Evolutionary conservation across 2,888 invertebrate genomes (phyloP).

Genomic region (Ommatoiulus sabulosus): DNA sequence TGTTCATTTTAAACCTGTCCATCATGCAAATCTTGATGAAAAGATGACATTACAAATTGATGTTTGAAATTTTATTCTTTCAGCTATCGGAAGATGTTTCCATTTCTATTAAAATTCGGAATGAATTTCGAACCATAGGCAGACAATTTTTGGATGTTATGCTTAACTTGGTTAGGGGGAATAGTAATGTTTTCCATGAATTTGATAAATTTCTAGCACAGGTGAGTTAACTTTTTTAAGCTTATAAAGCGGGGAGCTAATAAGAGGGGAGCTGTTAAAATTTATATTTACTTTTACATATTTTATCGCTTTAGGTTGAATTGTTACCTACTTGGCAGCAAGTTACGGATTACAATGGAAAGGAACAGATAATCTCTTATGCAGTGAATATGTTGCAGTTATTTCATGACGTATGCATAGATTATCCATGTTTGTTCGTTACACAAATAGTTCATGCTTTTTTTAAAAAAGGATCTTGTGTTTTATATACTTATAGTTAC

Average conservation of each 20-base stretch:
- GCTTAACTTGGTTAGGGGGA: not conserved
- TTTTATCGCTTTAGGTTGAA: not conserved
- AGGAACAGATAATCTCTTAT: not conserved
- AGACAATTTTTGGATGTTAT: constrained; percentile 24
- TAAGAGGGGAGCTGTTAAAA: too few relatives aligned
- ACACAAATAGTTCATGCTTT: not conserved
- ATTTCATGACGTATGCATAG: constrained; percentile 38
- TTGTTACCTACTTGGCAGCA: constrained; percentile 12
- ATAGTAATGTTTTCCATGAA: not conserved
- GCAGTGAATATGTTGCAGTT: constrained; percentile 8
- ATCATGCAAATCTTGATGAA: not conserved
- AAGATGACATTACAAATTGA: too few relatives aligned
- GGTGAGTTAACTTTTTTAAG: not conserved
- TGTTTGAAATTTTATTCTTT: not conserved
- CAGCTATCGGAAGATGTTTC: not conserved
- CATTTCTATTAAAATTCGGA: not conserved
- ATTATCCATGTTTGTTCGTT: not conserved
- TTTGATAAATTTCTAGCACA: constrained; percentile 38
- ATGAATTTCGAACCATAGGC: not conserved
- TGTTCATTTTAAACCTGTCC: not conserved
- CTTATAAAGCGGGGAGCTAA: not conserved
- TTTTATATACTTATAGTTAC: constrained; percentile 3
- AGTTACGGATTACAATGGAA: not conserved
- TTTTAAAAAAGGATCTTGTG: too few relatives aligned
- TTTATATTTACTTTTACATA: too few relatives aligned